A percentile compares a stretch with the other conserved stretches of the same genome.
These are phyloP conservation scores for Microcebus tavaratra DNA, from an alignment of 2,113 vertebrate genomes.

Conservation along the genomic window DNA sequence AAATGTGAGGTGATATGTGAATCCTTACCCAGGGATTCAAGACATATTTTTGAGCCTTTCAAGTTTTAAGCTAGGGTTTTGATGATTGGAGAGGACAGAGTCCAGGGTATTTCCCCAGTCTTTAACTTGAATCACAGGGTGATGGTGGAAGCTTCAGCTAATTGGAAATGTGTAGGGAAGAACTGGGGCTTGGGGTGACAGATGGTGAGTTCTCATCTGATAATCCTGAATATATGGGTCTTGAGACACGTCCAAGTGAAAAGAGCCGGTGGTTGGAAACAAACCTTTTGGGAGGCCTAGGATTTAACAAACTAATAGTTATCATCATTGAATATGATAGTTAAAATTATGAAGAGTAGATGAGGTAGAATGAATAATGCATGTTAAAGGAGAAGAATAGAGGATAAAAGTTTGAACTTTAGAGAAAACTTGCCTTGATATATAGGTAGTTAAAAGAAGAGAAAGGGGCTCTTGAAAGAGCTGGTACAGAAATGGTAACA, in stretches of 20 bases:
- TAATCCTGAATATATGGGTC: not conserved
- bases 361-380: not conserved
- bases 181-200: not conserved
- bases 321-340: not conserved
- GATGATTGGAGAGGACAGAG: not conserved
- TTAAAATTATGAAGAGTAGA: not conserved
- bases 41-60: not conserved
- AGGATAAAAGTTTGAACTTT: not conserved
- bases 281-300: not conserved
- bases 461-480: not conserved
- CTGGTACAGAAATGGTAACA: not conserved
- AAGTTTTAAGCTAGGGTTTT: slow-evolving; percentile 18
- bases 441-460: not conserved
- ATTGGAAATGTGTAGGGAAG: slow-evolving; percentile 2
- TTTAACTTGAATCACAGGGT: not conserved
- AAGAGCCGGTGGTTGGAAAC: not conserved
- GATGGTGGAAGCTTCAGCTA: not conserved
- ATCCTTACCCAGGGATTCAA: not conserved
- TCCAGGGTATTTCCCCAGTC: not conserved
- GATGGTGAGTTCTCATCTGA: not conserved
- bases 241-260: not conserved
- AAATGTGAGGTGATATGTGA: not conserved
- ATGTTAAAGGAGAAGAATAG: not conserved
- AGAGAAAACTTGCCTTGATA: not conserved
- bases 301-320: not conserved